phyloP scores from a whole-genome alignment of 1,140 invertebrate genomes.

The Zaprionus camerounensis region DNA sequence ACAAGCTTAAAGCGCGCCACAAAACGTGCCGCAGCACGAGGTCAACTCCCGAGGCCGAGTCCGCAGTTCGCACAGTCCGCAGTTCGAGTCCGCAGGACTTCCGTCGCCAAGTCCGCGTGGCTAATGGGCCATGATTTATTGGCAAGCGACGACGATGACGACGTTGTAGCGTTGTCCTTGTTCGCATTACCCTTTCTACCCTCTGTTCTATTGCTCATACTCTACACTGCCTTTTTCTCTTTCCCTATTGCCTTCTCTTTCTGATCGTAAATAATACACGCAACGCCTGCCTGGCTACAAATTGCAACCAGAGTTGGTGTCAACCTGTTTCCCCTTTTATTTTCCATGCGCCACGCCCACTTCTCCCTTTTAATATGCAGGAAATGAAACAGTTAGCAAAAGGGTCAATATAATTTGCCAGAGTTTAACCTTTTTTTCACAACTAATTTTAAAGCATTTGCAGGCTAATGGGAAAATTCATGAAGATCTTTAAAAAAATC shows the following conservation, averaged over 20 bases:
- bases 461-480: background rate
- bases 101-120: constrained; percentile 56
- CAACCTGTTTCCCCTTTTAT: constrained; percentile 42
- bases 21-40: constrained; percentile 61
- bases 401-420: background rate
- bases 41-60: constrained; percentile 37
- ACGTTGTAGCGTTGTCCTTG: constrained; percentile 26
- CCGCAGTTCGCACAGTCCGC: background rate
- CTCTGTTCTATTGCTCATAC: background rate
- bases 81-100: constrained; percentile 14
- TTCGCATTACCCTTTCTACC: constrained; percentile 21
- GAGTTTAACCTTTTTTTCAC: background rate
- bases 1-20: constrained; percentile 74
- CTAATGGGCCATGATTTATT: constrained; percentile 81
- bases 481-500: background rate
- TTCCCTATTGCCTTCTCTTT: background rate
- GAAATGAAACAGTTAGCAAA: constrained; percentile 67
- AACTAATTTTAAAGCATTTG: background rate
- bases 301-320: constrained; percentile 60
- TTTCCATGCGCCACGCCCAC: constrained; percentile 27
- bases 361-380: constrained; percentile 58
- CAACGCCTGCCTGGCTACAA: constrained; percentile 74
- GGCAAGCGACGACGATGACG: constrained; percentile 57
- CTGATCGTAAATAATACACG: constrained; percentile 78
- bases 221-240: background rate